These are phyloP conservation scores for Dasyornis broadbenti DNA, from an alignment of 2,113 vertebrate species.

Conservation along the genomic window DNA sequence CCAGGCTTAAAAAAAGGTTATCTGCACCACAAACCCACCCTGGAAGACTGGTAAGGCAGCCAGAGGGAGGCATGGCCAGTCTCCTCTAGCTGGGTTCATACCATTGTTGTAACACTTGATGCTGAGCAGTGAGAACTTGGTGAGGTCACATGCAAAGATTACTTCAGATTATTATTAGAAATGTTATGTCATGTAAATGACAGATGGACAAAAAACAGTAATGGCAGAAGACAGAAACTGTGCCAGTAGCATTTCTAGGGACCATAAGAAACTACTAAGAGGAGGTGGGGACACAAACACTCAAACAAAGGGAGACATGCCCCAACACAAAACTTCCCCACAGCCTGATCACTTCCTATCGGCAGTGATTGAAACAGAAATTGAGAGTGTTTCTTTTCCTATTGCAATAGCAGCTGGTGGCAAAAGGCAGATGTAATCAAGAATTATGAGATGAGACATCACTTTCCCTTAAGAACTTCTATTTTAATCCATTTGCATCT, in stretches of 20 bases:
- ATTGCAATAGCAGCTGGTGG: not conserved
- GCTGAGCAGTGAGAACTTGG: not conserved
- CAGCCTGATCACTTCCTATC: not conserved
- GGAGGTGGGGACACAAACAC: not conserved
- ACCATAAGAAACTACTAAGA: not conserved
- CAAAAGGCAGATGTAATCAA: not conserved
- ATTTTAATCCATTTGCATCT: not conserved
- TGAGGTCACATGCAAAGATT: slow-evolving; percentile 34
- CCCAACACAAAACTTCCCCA: not conserved
- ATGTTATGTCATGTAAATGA: not conserved
- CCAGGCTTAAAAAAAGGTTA: not conserved
- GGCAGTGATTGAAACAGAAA: not conserved
- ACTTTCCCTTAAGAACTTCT: not conserved
- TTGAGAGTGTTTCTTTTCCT: not conserved
- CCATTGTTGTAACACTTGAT: not conserved
- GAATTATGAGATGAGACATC: not conserved
- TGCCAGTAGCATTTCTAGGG: not conserved
- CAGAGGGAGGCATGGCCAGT: not conserved
- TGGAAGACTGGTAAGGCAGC: not conserved
- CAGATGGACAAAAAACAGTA: not conserved
- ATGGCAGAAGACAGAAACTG: not conserved
- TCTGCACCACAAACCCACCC: not conserved
- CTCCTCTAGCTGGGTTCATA: not conserved
- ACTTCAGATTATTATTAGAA: slow-evolving; percentile 28
- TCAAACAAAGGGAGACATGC: not conserved